Percentiles rank a stretch among this genome's conserved stretches.
Conservation (phyloP, 2,113 vertebrate genomes). For the Ictalurus punctatus region DNA sequence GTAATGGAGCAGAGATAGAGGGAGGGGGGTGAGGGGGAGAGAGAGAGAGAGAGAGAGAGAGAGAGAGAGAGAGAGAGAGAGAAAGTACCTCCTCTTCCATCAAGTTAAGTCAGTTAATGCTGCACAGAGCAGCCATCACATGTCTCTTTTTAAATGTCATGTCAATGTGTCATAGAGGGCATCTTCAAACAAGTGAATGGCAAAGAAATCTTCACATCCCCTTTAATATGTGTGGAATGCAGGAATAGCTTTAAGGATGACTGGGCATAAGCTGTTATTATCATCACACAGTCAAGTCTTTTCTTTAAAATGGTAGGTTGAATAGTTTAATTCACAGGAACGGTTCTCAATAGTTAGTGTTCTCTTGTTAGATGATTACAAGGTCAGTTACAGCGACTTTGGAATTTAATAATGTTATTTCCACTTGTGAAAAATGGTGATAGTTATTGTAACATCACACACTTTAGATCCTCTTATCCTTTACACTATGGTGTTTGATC, state of each 20-base stretch:
- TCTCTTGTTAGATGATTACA: not conserved
- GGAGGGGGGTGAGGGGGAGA: constrained; percentile 47
- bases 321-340: not conserved
- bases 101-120: constrained; percentile 55
- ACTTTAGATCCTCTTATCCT: not conserved
- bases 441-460: not conserved
- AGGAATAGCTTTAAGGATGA: constrained; percentile 29
- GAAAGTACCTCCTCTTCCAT: constrained; percentile 42
- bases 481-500: not conserved
- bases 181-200: constrained; percentile 42
- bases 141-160: constrained; percentile 56
- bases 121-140: constrained; percentile 52
- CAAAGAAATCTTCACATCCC: constrained; percentile 22
- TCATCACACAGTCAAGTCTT: not conserved
- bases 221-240: constrained; percentile 27
- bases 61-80: constrained; percentile 48
- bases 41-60: constrained; percentile 56
- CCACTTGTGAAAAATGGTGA: not conserved
- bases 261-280: not conserved
- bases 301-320: not conserved
- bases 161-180: constrained; percentile 49
- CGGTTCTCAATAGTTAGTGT: not conserved
- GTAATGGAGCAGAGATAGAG: constrained; percentile 78
- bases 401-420: not conserved
- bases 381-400: not conserved